Conservation (phyloP, 1,140 invertebrate genomes). For the Neodiprion pinetum region DNA sequence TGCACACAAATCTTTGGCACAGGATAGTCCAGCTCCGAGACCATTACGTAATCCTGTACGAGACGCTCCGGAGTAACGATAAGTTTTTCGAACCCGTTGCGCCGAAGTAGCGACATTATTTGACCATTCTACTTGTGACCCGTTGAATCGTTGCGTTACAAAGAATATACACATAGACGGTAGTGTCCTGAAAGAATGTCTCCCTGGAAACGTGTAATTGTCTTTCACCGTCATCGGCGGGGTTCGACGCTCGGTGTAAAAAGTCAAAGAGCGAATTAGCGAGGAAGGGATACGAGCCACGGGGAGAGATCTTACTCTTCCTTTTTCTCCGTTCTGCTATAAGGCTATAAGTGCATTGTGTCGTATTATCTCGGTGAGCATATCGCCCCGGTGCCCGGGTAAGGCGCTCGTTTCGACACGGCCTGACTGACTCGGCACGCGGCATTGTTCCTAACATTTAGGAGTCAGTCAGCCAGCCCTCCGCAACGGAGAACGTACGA, state of each 20-base stretch:
- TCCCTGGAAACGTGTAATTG: too few relatives aligned
- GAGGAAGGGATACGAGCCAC: too few relatives aligned
- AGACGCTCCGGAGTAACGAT: slow-evolving; percentile 34
- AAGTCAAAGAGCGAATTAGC: too few relatives aligned
- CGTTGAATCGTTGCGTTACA: too few relatives aligned
- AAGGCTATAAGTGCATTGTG: background rate
- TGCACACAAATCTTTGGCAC: slow-evolving; percentile 47
- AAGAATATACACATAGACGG: too few relatives aligned
- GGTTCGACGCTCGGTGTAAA: too few relatives aligned
- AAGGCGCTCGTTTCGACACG: slow-evolving; percentile 34
- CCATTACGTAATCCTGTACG: slow-evolving; percentile 52
- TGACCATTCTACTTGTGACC: too few relatives aligned
- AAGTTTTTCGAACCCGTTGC: background rate
- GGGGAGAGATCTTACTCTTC: background rate
- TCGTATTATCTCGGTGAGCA: background rate
- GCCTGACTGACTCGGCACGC: slow-evolving; percentile 36
- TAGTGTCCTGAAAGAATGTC: too few relatives aligned
- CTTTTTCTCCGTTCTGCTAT: background rate
- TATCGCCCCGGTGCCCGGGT: background rate
- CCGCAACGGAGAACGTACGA: slow-evolving; percentile 29
- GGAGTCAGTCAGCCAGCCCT: slow-evolving; percentile 26
- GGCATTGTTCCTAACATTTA: slow-evolving; percentile 43
- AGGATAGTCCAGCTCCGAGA: slow-evolving; percentile 48
- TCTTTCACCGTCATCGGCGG: too few relatives aligned
- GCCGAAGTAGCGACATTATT: background rate